Evolutionary conservation across 2,888 invertebrate species (phyloP).

Genomic region (Pyrocoelia pectoralis): DNA sequence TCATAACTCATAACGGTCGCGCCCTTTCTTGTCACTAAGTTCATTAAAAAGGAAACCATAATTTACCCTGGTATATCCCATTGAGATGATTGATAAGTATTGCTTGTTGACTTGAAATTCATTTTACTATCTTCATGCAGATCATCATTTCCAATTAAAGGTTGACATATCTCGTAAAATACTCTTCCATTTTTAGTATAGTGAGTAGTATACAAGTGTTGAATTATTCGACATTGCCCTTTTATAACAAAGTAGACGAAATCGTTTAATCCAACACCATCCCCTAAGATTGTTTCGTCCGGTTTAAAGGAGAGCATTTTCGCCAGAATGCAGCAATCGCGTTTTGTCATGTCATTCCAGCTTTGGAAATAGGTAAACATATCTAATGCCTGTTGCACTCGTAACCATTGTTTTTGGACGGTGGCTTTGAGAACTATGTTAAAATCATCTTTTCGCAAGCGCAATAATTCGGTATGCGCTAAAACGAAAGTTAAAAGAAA

Average conservation of each 20-base stretch:
- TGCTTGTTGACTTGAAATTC: not conserved
- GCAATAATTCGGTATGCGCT: conserved; percentile 70
- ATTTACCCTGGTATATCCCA: not conserved
- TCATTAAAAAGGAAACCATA: no score
- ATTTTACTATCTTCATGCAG: not conserved
- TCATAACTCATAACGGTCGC: no score
- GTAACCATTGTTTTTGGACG: conserved; percentile 69
- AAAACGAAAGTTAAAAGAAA: conserved; percentile 28
- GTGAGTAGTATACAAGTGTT: conserved; percentile 62
- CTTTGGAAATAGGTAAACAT: conserved; percentile 71
- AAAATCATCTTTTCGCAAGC: conserved; percentile 70
- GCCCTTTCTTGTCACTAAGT: no score
- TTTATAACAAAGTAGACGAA: conserved; percentile 65
- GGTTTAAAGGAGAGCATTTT: conserved; percentile 65
- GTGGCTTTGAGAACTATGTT: conserved; percentile 66
- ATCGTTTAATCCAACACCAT: conserved; percentile 59
- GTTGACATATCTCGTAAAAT: conserved; percentile 62
- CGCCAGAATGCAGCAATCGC: conserved; percentile 73
- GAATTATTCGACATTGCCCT: conserved; percentile 67
- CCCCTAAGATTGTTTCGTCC: conserved; percentile 66
- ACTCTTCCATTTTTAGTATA: conserved; percentile 54
- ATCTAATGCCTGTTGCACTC: conserved; percentile 66
- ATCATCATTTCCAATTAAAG: conserved; percentile 41
- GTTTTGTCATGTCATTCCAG: conserved; percentile 66
- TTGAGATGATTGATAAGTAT: not conserved